Base-by-base conservation (phyloP, 2,888 invertebrate genomes). In the Rugalucina vietnamica region DNA sequence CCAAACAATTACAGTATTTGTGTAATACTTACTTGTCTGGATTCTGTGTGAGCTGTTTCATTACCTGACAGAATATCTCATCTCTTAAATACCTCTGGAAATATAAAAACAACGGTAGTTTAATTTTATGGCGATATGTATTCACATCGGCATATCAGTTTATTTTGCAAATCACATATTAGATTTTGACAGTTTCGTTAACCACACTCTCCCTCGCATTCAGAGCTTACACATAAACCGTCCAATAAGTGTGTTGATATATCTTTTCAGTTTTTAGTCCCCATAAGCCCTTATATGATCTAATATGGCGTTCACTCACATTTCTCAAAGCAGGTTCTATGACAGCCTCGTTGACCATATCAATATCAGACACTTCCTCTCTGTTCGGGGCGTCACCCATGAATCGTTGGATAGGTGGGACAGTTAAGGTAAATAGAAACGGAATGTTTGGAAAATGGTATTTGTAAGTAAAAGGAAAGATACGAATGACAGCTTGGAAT, bases 21-120 rank as follows among this genome's bases (percentile, higher is more conserved):
- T 49, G 50, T 18, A 29, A n/a, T n/a, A 79, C 91, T 89, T 88
- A 93, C 93, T 81, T 91, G 78, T 93, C 90, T 39, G 91, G 90
- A 81, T 93, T 93, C 50, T 90, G 83, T 29, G 93, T 93, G 0
- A 93, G 83, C 71, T 93, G 93, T 81, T 93, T 93, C 43, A 92
- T 88, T 0, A 93, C 50, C 71, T 93, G 93, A 50, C 92, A 91
- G 75, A 89, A 93, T 34, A 93, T 88, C 81, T 93, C 93, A 49
- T 93, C 93, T 74, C 93, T 80, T 34, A 93, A 73, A 73, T 92
- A 91, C 84, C 90, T 89, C 93, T 93, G 88, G 27, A 90, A 86
- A 34, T 78, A 69, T 77, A 70, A 65, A 71, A 70, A 43, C 75
- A n/a, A n/a, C n/a, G n/a, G n/a, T n/a, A n/a, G n/a, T n/a, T n/a